Percentiles rank a stretch among this genome's conserved stretches.
Conservation (phyloP, 2,888 invertebrate genomes). For the Acleris laterana region DNA sequence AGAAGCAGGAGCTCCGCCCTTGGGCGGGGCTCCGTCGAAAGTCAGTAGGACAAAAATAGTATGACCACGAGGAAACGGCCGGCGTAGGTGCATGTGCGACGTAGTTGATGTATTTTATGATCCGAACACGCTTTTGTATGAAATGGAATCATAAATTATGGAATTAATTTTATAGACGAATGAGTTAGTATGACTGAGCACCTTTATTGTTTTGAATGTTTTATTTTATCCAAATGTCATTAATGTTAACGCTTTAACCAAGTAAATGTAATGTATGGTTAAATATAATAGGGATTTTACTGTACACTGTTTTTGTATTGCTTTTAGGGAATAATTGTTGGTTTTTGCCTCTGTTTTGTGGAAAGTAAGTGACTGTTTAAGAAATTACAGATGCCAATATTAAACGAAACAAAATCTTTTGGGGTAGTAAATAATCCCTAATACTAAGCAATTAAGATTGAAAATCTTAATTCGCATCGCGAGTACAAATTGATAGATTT, state of each 20-base stretch:
- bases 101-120: not conserved
- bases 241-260: slow-evolving; percentile 11
- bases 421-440: not conserved
- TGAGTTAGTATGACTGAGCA: slow-evolving; percentile 27
- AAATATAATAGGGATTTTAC: slow-evolving; percentile 18
- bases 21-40: no score
- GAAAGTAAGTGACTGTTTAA: slow-evolving; percentile 22
- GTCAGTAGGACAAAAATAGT: no score
- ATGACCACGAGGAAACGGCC: no score
- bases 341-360: slow-evolving; percentile 20
- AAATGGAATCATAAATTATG: slow-evolving; percentile 1
- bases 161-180: slow-evolving; percentile 25
- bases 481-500: slow-evolving; percentile 35
- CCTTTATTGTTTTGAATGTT: slow-evolving; percentile 24
- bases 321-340: slow-evolving; percentile 16
- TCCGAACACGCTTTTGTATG: not conserved
- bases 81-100: not conserved
- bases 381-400: not conserved
- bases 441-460: slow-evolving; percentile 3
- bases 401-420: no score
- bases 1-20: no score
- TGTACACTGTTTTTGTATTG: slow-evolving; percentile 23
- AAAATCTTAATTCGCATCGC: slow-evolving; percentile 19
- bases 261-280: slow-evolving; percentile 14
- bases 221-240: slow-evolving; percentile 14